Percentiles rank a stretch among this genome's conserved stretches.
Evolutionary conservation across 2,113 vertebrate genomes (phyloP).

Genomic region (Eclectus roratus): DNA sequence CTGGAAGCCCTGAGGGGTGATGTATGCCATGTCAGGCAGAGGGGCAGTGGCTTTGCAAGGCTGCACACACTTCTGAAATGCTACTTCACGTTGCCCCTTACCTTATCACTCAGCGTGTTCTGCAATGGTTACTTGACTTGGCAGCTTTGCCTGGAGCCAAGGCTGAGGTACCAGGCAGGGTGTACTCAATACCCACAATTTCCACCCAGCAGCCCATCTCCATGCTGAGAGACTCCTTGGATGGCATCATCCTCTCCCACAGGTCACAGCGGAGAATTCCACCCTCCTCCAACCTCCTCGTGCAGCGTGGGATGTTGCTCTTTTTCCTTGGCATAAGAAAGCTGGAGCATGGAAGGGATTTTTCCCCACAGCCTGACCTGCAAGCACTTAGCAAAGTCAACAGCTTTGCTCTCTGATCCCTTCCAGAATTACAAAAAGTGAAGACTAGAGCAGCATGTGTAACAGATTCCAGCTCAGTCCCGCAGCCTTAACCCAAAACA

Average conservation of each 20-base stretch:
- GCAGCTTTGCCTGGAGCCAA: not conserved
- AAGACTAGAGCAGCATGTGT: not conserved
- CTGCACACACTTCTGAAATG: not conserved
- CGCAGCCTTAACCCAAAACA: not conserved
- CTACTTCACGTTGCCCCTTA: not conserved
- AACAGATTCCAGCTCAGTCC: not conserved
- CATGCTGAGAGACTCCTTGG: accelerated
- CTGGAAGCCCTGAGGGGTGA: not conserved
- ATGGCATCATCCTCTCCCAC: not conserved
- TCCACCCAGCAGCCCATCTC: not conserved
- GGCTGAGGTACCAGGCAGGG: not conserved
- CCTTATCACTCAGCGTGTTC: not conserved
- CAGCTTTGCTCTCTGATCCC: constrained; percentile 4
- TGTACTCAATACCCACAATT: not conserved
- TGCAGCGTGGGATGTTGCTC: accelerated
- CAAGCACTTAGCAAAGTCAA: not conserved
- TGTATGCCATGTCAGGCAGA: not conserved
- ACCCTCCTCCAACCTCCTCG: accelerated
- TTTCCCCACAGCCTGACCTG: not conserved
- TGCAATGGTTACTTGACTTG: not conserved
- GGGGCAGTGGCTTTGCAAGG: not conserved
- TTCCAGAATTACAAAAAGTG: not conserved
- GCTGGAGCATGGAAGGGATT: not conserved
- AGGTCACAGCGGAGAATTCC: not conserved
- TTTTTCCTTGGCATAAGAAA: not conserved